phyloP scores from a whole-genome alignment of 2,888 invertebrate species.

The Sisyra terminalis region DNA sequence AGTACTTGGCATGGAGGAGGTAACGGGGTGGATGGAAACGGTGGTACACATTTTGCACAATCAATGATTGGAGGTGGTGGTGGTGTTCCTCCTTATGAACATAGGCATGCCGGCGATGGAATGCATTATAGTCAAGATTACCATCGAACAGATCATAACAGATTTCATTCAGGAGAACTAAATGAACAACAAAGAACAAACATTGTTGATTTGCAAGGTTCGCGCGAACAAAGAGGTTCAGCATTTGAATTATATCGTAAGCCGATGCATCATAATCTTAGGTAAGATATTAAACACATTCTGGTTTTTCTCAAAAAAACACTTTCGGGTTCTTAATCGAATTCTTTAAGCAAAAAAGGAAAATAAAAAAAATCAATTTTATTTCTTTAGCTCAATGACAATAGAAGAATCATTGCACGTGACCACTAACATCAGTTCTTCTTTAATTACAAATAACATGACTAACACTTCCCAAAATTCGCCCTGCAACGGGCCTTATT shows the following conservation, averaged over 20 bases:
- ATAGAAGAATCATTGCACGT: conserved; percentile 3
- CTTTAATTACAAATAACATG: conserved; percentile 2
- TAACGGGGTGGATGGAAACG: conserved; percentile 15
- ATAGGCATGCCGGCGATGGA: conserved; percentile 20
- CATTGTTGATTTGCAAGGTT: conserved; percentile 56
- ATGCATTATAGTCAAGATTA: conserved; percentile 6
- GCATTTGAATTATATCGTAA: conserved; percentile 92
- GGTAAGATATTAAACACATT: conserved; percentile 33
- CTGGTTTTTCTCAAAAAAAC: neutral
- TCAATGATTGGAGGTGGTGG: conserved; percentile 16
- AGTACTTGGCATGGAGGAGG: conserved; percentile 16
- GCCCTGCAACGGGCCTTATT: too few species aligned
- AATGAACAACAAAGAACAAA: conserved; percentile 13
- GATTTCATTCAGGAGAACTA: conserved; percentile 4
- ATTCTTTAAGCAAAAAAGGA: neutral
- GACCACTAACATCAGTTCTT: conserved; percentile 3
- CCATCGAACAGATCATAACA: conserved; percentile 1
- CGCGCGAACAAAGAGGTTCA: conserved; percentile 78
- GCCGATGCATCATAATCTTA: conserved; percentile 70
- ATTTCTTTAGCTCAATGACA: conserved; percentile 1
- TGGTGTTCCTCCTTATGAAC: conserved; percentile 24
- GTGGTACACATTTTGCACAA: conserved; percentile 10
- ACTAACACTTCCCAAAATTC: conserved; percentile 2
- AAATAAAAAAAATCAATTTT: neutral
- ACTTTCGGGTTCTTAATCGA: neutral